These are phyloP conservation scores for Pseudomyrmex concolor DNA, from an alignment of 1,140 invertebrate species.

Conservation along the genomic window DNA sequence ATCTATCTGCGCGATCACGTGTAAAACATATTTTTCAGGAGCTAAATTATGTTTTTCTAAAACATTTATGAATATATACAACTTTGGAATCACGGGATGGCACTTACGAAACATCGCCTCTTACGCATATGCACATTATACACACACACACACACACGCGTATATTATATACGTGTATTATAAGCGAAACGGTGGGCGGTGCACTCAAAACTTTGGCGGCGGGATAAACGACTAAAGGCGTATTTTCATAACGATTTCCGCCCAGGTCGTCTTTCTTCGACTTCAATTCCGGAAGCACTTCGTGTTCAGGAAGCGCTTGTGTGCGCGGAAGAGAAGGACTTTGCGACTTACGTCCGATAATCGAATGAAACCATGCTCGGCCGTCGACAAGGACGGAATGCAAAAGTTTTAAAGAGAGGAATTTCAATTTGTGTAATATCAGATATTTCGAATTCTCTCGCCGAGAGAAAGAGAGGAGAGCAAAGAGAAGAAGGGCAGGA, in stretches of 20 bases:
- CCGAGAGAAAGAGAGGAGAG: background rate
- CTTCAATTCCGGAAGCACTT: conserved; percentile 35
- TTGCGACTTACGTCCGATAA: conserved; percentile 42
- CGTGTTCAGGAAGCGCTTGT: conserved; percentile 3
- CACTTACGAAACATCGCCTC: conserved; percentile 18
- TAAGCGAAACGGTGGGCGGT: conserved; percentile 10
- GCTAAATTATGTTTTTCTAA: background rate
- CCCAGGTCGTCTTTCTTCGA: background rate
- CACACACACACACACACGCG: too few relatives aligned
- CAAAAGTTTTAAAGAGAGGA: conserved; percentile 63
- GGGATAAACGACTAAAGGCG: conserved; percentile 36
- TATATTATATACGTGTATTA: conserved; percentile 2
- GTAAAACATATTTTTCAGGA: background rate
- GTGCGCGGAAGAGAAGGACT: too few relatives aligned
- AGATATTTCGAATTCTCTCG: conserved; percentile 69
- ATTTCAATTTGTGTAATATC: conserved; percentile 71
- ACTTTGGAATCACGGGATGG: conserved; percentile 34
- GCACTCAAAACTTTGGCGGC: conserved; percentile 46
- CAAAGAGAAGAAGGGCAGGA: background rate
- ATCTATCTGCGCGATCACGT: background rate
- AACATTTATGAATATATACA: conserved; percentile 2
- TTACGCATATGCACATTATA: too few relatives aligned
- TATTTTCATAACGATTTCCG: conserved; percentile 58
- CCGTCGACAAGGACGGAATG: conserved; percentile 38
- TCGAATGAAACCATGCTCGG: conserved; percentile 35